A percentile compares a stretch with the other conserved stretches of the same genome.
These are phyloP conservation scores for Ceyx margarethae DNA, from an alignment of 2,113 vertebrate species.

Conservation along the genomic window DNA sequence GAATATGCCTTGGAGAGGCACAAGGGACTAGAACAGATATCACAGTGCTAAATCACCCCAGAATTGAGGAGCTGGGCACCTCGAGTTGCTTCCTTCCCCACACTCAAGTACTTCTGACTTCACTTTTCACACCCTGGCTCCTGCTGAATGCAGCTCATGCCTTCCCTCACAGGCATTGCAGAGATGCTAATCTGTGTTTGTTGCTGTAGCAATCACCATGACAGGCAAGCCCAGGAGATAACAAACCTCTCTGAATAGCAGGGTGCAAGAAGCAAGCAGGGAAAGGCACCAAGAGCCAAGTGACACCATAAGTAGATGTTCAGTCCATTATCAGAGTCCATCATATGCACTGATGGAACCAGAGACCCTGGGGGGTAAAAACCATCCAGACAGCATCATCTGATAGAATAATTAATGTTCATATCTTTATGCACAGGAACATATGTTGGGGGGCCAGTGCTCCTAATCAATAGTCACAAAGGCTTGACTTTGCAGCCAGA, in stretches of 20 bases:
- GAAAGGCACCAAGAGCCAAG: not conserved
- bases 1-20: not conserved
- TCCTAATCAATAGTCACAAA: constrained; percentile 3
- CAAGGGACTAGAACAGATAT: not conserved
- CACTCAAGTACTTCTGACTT: not conserved
- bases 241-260: not conserved
- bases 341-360: not conserved
- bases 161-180: not conserved
- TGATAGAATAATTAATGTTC: not conserved
- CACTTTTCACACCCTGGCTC: not conserved
- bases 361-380: not conserved
- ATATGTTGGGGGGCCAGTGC: not conserved
- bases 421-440: not conserved
- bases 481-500: not conserved
- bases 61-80: not conserved
- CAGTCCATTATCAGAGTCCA: not conserved
- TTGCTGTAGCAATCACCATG: not conserved
- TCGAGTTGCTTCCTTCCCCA: not conserved
- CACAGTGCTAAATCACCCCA: not conserved
- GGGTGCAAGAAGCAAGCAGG: not conserved
- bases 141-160: not conserved
- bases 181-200: not conserved
- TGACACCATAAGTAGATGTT: not conserved
- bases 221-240: not conserved
- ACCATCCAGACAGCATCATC: not conserved